These are phyloP conservation scores for Agrotis exclamationis DNA, from an alignment of 2,888 invertebrate genomes.

Conservation along the genomic window DNA sequence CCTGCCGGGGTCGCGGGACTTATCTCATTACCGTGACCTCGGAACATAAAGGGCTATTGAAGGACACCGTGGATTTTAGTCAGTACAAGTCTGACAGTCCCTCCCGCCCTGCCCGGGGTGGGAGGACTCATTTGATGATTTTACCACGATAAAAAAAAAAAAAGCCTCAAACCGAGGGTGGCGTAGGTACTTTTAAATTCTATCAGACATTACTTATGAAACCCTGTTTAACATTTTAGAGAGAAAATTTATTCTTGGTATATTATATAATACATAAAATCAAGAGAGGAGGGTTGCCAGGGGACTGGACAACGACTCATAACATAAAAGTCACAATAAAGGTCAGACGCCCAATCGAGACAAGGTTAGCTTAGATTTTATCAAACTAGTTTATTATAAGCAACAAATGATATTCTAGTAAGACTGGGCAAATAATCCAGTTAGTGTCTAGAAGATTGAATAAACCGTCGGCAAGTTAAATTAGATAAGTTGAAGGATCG, in stretches of 20 bases:
- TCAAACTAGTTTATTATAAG: conserved; percentile 41
- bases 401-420: conserved; percentile 50
- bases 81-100: too few species aligned
- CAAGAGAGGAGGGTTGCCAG: conserved; percentile 37
- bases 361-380: conserved; percentile 49
- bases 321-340: conserved; percentile 54
- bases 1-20: too few species aligned
- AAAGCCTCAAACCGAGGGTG: not conserved
- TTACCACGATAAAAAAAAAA: too few species aligned
- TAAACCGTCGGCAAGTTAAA: conserved; percentile 69
- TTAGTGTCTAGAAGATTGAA: conserved; percentile 56
- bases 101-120: too few species aligned
- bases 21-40: too few species aligned
- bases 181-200: conserved; percentile 22
- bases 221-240: conserved; percentile 34
- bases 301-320: conserved; percentile 48
- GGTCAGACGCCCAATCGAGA: conserved; percentile 51
- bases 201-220: conserved; percentile 9
- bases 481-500: conserved; percentile 70
- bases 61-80: too few species aligned
- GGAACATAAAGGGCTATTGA: too few species aligned
- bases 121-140: too few species aligned
- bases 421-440: conserved; percentile 49
- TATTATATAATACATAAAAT: conserved; percentile 41
- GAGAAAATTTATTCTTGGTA: conserved; percentile 25